These are phyloP conservation scores for Cosmorhoe ocellata DNA, from an alignment of 2,888 invertebrate species.

Conservation along the genomic window DNA sequence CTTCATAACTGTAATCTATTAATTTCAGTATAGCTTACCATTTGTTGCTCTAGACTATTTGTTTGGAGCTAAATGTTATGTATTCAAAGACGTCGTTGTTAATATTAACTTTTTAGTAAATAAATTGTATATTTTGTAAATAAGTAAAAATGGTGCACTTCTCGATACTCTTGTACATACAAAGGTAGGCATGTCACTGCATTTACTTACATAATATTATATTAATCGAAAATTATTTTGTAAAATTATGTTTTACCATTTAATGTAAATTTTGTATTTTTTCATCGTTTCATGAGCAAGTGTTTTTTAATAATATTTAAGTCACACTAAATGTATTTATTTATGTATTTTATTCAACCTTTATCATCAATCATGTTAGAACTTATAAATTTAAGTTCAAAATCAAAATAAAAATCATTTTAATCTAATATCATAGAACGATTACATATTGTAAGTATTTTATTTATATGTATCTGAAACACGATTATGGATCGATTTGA, in stretches of 20 bases:
- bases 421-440: slow-evolving; percentile 16
- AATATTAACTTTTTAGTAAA: slow-evolving; percentile 61
- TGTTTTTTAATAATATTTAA: slow-evolving; percentile 9
- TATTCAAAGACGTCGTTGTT: slow-evolving; percentile 61
- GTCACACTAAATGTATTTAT: slow-evolving; percentile 8
- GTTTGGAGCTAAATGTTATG: slow-evolving; percentile 28
- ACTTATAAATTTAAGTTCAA: slow-evolving; percentile 5
- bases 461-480: slow-evolving; percentile 8
- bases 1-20: no score
- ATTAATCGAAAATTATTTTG: no score
- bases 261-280: slow-evolving; percentile 22
- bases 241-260: slow-evolving; percentile 28
- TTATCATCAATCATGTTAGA: not conserved
- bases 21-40: no score
- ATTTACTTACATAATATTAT: no score
- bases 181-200: slow-evolving; percentile 24
- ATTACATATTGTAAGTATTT: slow-evolving; percentile 1
- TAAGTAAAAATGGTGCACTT: slow-evolving; percentile 74
- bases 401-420: slow-evolving; percentile 4
- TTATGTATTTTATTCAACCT: slow-evolving; percentile 10
- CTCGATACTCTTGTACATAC: slow-evolving; percentile 56
- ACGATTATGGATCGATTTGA: slow-evolving; percentile 1
- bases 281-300: slow-evolving; percentile 7
- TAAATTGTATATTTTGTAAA: slow-evolving; percentile 77
- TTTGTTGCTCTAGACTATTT: not conserved